A percentile compares a stretch with the other conserved stretches of the same genome.
Evolutionary conservation across 2,797 vertebrate species (phyloP).

Genomic region (Aphelocoma californica): DNA sequence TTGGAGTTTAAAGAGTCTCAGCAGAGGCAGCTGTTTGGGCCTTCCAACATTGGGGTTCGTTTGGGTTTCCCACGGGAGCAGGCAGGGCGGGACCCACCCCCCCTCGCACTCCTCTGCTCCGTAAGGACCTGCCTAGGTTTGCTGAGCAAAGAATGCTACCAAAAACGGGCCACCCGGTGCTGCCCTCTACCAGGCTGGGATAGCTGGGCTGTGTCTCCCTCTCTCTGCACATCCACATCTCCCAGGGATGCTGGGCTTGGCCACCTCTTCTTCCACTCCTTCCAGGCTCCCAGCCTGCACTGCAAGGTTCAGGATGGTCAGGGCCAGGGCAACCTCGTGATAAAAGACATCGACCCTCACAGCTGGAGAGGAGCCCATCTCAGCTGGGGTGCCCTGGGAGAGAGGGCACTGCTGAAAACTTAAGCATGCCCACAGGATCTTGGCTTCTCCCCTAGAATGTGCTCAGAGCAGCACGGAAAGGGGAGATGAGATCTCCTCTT

Average conservation of each 20-base stretch:
- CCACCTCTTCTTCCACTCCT: background rate
- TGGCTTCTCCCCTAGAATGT: background rate
- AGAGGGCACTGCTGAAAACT: background rate
- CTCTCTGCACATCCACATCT: background rate
- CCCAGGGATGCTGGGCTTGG: background rate
- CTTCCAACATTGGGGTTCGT: conserved; percentile 47
- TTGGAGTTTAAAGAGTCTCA: conserved; percentile 82
- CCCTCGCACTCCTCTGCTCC: background rate
- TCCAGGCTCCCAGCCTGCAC: background rate
- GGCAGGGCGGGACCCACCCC: background rate
- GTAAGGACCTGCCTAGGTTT: background rate
- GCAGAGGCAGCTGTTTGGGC: conserved; percentile 79
- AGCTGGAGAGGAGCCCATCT: background rate
- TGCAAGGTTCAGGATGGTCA: background rate
- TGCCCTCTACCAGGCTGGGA: background rate
- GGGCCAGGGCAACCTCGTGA: background rate
- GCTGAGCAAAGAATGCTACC: background rate
- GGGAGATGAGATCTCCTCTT: background rate
- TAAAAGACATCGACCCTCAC: background rate
- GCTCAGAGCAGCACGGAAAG: background rate
- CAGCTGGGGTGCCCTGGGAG: background rate
- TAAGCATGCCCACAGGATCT: fast-evolving
- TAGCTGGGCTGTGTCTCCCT: background rate
- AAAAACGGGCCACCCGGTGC: fast-evolving
- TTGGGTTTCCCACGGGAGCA: conserved; percentile 38